A percentile compares a stretch with the other conserved stretches of the same genome.
These are phyloP conservation scores for Sceloporus tristichus DNA, from an alignment of 2,113 vertebrate species.

Conservation along the genomic window DNA sequence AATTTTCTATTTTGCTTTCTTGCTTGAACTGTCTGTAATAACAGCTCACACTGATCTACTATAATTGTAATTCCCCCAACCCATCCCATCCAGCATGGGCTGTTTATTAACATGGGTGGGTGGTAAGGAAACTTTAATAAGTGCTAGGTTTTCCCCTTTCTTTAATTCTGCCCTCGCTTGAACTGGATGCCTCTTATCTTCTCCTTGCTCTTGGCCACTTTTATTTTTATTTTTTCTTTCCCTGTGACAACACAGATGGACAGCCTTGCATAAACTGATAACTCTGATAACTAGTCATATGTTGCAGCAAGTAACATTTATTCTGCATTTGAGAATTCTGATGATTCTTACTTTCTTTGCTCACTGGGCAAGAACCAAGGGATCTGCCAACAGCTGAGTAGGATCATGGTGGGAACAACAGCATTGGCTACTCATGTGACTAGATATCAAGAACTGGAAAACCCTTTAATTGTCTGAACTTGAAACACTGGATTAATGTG, in stretches of 20 bases:
- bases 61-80: slow-evolving; percentile 20
- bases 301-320: slow-evolving; percentile 29
- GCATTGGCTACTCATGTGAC: slow-evolving; percentile 23
- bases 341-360: slow-evolving; percentile 20
- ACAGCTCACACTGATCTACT: background rate
- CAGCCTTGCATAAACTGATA: slow-evolving; percentile 73
- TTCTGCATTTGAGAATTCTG: slow-evolving; percentile 34
- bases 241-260: slow-evolving; percentile 72
- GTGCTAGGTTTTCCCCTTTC: slow-evolving; percentile 46
- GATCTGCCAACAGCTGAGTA: slow-evolving; percentile 56
- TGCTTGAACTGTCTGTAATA: slow-evolving; percentile 7
- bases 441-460: slow-evolving; percentile 52
- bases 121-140: slow-evolving; percentile 17
- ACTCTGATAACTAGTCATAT: slow-evolving; percentile 50
- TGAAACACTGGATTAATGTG: slow-evolving; percentile 1
- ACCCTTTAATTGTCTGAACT: slow-evolving; percentile 8
- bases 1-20: background rate
- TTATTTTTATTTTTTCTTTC: slow-evolving; percentile 66
- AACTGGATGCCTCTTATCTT: slow-evolving; percentile 76
- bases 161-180: slow-evolving; percentile 70
- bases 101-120: slow-evolving; percentile 30
- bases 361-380: slow-evolving; percentile 21
- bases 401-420: slow-evolving; percentile 34
- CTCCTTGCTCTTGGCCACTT: slow-evolving; percentile 67
- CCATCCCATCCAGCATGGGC: slow-evolving; percentile 24